Evolutionary conservation across 1,140 invertebrate species (phyloP).

Genomic region (Lamellibrachia luymesi): DNA sequence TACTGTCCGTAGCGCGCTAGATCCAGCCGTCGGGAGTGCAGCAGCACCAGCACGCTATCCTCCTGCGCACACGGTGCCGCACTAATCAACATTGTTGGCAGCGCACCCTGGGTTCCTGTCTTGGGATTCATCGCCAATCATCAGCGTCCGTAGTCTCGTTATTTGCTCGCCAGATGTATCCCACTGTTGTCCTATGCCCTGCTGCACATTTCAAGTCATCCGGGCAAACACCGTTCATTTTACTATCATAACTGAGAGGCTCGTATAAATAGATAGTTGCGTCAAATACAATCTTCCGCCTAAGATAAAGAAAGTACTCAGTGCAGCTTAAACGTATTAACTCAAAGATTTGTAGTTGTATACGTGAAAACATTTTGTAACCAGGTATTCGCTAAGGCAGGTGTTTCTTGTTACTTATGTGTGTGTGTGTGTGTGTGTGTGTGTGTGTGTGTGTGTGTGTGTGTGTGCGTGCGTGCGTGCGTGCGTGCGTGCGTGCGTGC

Average conservation of each 20-base stretch:
- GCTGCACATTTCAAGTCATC: background rate
- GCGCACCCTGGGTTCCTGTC: background rate
- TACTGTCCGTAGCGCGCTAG: background rate
- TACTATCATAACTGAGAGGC: too few relatives aligned
- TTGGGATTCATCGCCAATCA: background rate
- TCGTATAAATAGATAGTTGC: too few relatives aligned
- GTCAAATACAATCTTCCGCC: too few relatives aligned
- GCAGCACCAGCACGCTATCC: background rate
- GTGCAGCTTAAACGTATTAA: too few relatives aligned
- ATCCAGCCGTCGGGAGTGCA: background rate
- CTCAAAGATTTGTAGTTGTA: too few relatives aligned
- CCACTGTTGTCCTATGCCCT: background rate
- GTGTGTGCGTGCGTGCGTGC: background rate
- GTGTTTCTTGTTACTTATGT: background rate
- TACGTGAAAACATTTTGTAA: too few relatives aligned
- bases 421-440: background rate
- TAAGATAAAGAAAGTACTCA: too few relatives aligned
- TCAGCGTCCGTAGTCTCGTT: background rate
- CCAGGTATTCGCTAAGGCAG: too few relatives aligned
- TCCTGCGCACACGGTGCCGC: background rate
- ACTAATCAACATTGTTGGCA: constrained; percentile 1
- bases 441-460: background rate
- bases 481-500: background rate
- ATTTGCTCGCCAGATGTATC: background rate
- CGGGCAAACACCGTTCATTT: too few relatives aligned